Evolutionary conservation across 2,113 vertebrate genomes (phyloP).

Genomic region (Spea multiplicata): DNA sequence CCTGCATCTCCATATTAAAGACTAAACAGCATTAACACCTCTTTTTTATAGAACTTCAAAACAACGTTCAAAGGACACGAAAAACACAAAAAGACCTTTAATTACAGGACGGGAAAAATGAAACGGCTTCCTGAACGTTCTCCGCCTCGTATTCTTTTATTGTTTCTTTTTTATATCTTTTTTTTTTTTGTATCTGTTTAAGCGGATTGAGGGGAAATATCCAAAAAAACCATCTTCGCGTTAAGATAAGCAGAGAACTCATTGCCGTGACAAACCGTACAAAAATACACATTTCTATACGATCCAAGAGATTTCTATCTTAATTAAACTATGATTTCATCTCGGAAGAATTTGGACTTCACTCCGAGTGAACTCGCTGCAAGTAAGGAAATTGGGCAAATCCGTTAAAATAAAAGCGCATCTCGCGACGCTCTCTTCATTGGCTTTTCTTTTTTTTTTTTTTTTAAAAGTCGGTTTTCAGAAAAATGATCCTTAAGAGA

Average conservation of each 20-base stretch:
- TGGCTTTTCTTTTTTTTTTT: not conserved
- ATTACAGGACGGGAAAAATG: slow-evolving; percentile 19
- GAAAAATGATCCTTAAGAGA: slow-evolving; percentile 21
- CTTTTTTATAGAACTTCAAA: slow-evolving; percentile 30
- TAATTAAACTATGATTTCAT: slow-evolving; percentile 28
- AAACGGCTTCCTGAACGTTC: not conserved
- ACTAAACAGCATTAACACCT: slow-evolving; percentile 26
- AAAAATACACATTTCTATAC: slow-evolving; percentile 25
- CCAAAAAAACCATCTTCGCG: not conserved
- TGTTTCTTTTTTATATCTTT: slow-evolving; percentile 16
- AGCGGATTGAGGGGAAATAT: not conserved
- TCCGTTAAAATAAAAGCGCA: slow-evolving; percentile 11
- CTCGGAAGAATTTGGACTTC: slow-evolving; percentile 20
- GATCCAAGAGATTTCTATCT: slow-evolving; percentile 46
- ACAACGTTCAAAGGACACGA: slow-evolving; percentile 6
- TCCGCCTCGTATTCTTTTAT: slow-evolving; percentile 3
- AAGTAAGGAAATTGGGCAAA: slow-evolving; percentile 31
- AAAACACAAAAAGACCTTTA: slow-evolving; percentile 24
- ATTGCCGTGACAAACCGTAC: slow-evolving; percentile 2
- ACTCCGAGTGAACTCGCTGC: not conserved
- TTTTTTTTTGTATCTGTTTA: not conserved
- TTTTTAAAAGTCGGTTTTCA: slow-evolving; percentile 12
- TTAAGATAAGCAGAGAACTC: slow-evolving; percentile 16
- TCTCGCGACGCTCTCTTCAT: slow-evolving; percentile 1
- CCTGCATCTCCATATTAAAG: not conserved